Percentiles rank a stretch among this genome's conserved stretches.
phyloP scores from a whole-genome alignment of 2,113 vertebrate genomes.

The Boleophthalmus pectinirostris region DNA sequence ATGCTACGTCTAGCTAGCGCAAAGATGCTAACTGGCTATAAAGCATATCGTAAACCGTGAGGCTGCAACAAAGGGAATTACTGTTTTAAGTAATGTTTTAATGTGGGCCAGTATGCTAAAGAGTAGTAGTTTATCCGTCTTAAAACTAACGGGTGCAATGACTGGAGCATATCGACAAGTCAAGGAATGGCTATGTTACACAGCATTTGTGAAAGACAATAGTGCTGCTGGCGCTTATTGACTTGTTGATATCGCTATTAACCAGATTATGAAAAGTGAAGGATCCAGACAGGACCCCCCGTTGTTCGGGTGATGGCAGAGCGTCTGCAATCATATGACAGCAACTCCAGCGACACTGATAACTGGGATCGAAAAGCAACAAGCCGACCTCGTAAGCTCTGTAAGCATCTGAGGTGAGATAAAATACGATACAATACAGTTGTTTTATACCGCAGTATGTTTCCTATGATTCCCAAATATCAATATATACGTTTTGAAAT shows the following conservation, averaged over 20 bases:
- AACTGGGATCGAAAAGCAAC: conserved; percentile 88
- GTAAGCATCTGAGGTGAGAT: conserved; percentile 91
- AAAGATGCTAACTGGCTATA: conserved; percentile 30
- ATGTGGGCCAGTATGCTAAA: not conserved
- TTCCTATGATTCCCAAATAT: not conserved
- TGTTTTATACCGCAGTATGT: not conserved
- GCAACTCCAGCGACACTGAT: conserved; percentile 93
- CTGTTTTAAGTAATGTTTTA: not conserved
- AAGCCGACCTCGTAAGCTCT: conserved; percentile 91
- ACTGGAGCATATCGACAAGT: not conserved
- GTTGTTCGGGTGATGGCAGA: conserved; percentile 87
- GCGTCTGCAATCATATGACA: conserved; percentile 91
- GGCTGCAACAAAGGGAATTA: conserved; percentile 8
- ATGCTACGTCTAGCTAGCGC: conserved; percentile 52
- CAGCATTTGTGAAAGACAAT: not conserved
- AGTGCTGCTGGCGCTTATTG: conserved; percentile 13
- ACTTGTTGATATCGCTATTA: conserved; percentile 57
- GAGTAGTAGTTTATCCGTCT: not conserved
- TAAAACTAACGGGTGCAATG: not conserved
- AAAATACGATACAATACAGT: not conserved
- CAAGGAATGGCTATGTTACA: not conserved
- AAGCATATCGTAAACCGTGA: conserved; percentile 4
- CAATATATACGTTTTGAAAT: not conserved
- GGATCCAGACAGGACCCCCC: conserved; percentile 69
- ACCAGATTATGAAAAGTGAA: conserved; percentile 85